These are phyloP conservation scores for Drosophila oshimai DNA, from an alignment of 1,140 invertebrate species.

Conservation along the genomic window DNA sequence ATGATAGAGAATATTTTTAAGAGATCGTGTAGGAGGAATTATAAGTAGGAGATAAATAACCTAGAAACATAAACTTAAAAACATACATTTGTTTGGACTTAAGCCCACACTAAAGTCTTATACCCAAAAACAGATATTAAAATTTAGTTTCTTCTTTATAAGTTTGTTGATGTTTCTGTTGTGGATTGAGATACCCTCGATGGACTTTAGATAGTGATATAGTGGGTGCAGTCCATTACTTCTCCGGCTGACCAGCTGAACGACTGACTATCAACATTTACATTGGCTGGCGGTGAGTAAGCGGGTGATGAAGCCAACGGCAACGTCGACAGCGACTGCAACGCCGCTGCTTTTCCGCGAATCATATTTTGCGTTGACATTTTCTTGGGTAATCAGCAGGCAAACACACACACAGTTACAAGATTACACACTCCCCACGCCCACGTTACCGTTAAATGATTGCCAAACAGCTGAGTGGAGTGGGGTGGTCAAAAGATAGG, in stretches of 20 bases:
- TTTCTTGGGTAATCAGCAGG: slow-evolving; percentile 63
- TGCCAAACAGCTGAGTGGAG: slow-evolving; percentile 36
- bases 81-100: too few relatives aligned
- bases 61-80: too few relatives aligned
- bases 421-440: slow-evolving; percentile 39
- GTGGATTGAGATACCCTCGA: neutral
- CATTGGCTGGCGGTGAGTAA: slow-evolving; percentile 30
- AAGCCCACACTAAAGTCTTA: too few relatives aligned
- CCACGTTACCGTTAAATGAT: slow-evolving; percentile 38
- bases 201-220: slow-evolving; percentile 11
- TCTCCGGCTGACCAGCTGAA: slow-evolving; percentile 5
- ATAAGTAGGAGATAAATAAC: too few relatives aligned
- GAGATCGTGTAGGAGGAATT: too few relatives aligned
- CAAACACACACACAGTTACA: slow-evolving; percentile 9
- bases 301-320: slow-evolving; percentile 20
- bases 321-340: neutral
- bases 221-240: slow-evolving; percentile 11
- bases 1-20: too few relatives aligned
- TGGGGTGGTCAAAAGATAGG: slow-evolving; percentile 1
- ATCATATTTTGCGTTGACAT: slow-evolving; percentile 63
- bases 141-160: neutral
- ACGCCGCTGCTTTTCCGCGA: slow-evolving; percentile 57
- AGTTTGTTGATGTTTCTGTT: neutral
- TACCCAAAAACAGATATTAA: too few relatives aligned
- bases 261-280: slow-evolving; percentile 5